These are phyloP conservation scores for Lasioglossum figueresi DNA, from an alignment of 2,888 invertebrate species.

Conservation along the genomic window DNA sequence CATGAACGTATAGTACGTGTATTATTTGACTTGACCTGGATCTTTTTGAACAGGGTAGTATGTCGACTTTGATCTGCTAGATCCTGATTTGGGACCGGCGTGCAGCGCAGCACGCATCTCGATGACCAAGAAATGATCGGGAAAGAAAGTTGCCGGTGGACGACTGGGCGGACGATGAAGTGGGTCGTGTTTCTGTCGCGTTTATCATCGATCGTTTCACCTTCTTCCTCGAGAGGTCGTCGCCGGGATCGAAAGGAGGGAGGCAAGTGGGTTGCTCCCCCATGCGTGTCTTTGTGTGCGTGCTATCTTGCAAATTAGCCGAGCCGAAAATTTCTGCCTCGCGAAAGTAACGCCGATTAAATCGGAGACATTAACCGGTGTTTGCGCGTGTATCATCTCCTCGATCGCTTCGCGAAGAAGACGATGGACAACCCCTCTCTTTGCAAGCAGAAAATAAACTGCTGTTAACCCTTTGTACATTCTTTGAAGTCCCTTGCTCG, in stretches of 20 bases:
- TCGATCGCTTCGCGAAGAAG: conserved; percentile 16
- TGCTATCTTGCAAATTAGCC: conserved; percentile 37
- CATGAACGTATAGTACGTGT: too few species aligned
- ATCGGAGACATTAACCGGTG: conserved; percentile 11
- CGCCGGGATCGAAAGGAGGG: not conserved
- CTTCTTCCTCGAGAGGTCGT: conserved; percentile 56
- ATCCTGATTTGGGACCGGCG: conserved; percentile 3
- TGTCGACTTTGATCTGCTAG: too few species aligned
- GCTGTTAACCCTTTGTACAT: not conserved
- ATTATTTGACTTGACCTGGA: too few species aligned
- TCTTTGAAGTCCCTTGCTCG: too few species aligned
- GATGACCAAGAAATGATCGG: conserved; percentile 47
- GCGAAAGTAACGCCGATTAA: conserved; percentile 44
- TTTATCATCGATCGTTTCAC: conserved; percentile 70
- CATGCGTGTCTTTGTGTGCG: not conserved
- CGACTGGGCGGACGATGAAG: conserved; percentile 54
- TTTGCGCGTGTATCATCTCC: not conserved
- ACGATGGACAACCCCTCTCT: too few species aligned
- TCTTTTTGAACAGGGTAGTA: too few species aligned
- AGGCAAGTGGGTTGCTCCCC: conserved; percentile 58
- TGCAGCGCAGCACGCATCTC: not conserved
- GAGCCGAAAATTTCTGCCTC: conserved; percentile 48
- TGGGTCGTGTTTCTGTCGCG: conserved; percentile 63
- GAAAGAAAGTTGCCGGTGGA: conserved; percentile 63
- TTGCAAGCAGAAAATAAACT: not conserved